Conservation (phyloP, 2,888 invertebrate genomes). For the Bursaphelenchus okinawaensis region DNA sequence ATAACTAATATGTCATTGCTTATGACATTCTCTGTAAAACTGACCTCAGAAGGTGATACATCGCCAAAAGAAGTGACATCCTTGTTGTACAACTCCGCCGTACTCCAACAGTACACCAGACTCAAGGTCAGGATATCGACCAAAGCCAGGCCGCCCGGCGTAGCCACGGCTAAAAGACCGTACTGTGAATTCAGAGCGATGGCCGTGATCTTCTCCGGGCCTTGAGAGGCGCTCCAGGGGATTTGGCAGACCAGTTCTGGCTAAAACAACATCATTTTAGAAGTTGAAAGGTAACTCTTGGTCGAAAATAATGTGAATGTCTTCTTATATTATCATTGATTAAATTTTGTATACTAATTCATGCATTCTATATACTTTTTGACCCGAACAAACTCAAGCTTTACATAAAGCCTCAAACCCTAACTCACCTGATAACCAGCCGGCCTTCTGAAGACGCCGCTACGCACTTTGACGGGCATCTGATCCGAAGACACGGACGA, state of each 20-base stretch:
- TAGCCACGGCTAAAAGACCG: slow-evolving; percentile 66
- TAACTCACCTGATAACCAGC: slow-evolving; percentile 75
- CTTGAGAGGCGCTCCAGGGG: slow-evolving; percentile 66
- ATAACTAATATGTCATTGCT: neutral
- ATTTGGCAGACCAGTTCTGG: slow-evolving; percentile 88
- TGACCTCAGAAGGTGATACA: slow-evolving; percentile 29
- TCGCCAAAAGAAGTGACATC: slow-evolving; percentile 41
- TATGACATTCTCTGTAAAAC: slow-evolving; percentile 11
- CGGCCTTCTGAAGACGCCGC: slow-evolving; percentile 75
- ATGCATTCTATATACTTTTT: too few species aligned
- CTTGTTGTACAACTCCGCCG: slow-evolving; percentile 43
- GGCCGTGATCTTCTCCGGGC: slow-evolving; percentile 78
- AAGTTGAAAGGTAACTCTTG: slow-evolving; percentile 9
- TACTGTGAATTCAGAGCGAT: slow-evolving; percentile 90
- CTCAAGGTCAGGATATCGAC: slow-evolving; percentile 43
- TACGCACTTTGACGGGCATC: slow-evolving; percentile 64
- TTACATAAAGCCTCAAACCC: too few species aligned
- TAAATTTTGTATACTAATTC: too few species aligned
- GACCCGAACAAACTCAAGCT: neutral
- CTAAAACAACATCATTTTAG: too few species aligned
- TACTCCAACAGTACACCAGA: slow-evolving; percentile 51
- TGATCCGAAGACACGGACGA: slow-evolving; percentile 15
- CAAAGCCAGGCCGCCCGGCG: slow-evolving; percentile 28
- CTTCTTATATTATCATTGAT: too few species aligned
- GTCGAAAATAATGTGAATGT: neutral